Conservation (phyloP, 2,113 vertebrate genomes). For the Aleadryas rufinucha region DNA sequence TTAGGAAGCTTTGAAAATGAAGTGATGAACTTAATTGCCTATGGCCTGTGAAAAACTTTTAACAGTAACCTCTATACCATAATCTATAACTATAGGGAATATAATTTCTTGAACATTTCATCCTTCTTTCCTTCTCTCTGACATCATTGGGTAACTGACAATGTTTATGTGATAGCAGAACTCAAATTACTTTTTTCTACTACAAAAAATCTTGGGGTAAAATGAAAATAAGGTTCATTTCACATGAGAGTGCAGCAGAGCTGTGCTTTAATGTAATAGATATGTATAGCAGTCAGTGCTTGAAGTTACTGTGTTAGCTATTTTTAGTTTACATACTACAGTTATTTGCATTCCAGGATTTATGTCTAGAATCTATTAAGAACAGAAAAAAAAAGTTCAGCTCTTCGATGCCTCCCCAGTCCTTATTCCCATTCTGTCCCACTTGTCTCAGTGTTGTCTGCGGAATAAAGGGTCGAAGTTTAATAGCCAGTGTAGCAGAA, state of each 20-base stretch:
- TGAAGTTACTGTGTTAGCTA: background rate
- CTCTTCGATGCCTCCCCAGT: background rate
- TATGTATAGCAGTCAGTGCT: background rate
- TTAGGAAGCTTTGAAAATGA: background rate
- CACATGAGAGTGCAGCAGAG: background rate
- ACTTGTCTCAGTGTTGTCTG: background rate
- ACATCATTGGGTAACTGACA: background rate
- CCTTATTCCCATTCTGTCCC: background rate
- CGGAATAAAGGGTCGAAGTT: background rate
- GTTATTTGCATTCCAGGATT: background rate
- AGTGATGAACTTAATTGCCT: background rate
- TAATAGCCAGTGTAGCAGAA: background rate
- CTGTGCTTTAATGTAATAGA: background rate
- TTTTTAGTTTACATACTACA: background rate
- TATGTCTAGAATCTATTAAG: background rate
- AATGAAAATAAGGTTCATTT: background rate
- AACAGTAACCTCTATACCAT: background rate
- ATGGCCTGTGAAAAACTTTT: background rate
- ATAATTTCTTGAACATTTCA: background rate
- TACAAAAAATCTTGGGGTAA: background rate
- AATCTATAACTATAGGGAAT: background rate
- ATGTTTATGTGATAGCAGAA: background rate
- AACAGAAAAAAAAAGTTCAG: background rate
- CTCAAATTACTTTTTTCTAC: background rate
- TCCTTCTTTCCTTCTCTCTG: background rate